A percentile compares a stretch with the other conserved stretches of the same genome.
phyloP scores from a whole-genome alignment of 2,113 vertebrate genomes.

The Sphaerodactylus townsendi region DNA sequence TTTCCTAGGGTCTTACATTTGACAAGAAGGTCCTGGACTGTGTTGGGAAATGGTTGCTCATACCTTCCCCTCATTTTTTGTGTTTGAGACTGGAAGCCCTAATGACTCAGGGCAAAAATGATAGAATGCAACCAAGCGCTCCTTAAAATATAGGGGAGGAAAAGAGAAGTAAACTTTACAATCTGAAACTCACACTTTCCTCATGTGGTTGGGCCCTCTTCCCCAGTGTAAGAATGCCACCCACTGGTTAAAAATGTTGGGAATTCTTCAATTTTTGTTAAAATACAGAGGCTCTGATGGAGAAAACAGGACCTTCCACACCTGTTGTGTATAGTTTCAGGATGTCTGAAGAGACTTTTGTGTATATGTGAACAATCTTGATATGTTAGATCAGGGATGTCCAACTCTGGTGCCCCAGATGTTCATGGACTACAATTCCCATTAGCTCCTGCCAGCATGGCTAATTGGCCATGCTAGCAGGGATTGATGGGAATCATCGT shows the following conservation, averaged over 20 bases:
- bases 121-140: neutral
- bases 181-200: neutral
- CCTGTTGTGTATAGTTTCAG: neutral
- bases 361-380: neutral
- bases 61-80: neutral
- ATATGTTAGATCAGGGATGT: too few relatives aligned
- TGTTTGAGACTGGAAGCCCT: neutral
- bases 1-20: conserved; percentile 28
- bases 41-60: neutral
- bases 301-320: neutral
- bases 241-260: neutral
- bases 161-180: neutral
- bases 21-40: conserved; percentile 19
- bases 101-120: neutral
- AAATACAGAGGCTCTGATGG: neutral
- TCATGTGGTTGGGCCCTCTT: neutral
- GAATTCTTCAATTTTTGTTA: neutral
- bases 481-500: too few relatives aligned
- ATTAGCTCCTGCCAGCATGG: too few relatives aligned
- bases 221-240: neutral
- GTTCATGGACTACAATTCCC: too few relatives aligned
- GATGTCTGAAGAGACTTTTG: neutral
- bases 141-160: neutral
- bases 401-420: too few relatives aligned
- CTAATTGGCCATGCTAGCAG: too few relatives aligned